phyloP scores from a whole-genome alignment of 2,888 invertebrate genomes.

The Cerceris rybyensis region DNA sequence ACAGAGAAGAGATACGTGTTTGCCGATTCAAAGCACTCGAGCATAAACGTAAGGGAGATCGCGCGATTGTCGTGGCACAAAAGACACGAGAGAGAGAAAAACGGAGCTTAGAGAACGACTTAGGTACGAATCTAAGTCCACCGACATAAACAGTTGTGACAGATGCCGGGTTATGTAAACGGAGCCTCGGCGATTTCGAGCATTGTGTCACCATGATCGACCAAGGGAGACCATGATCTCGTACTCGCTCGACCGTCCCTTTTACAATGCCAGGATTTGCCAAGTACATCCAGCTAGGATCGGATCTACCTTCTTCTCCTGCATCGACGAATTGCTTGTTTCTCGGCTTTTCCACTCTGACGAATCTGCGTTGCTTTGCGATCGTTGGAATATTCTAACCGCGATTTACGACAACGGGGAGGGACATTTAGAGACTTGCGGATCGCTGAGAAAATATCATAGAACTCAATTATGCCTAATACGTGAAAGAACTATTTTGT shows the following conservation, averaged over 20 bases:
- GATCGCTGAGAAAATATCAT: no score
- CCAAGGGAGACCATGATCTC: slow-evolving; percentile 16
- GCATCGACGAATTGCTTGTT: no score
- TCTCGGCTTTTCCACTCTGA: no score
- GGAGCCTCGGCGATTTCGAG: slow-evolving; percentile 62
- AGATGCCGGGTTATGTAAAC: slow-evolving; percentile 78
- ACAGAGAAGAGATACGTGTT: slow-evolving; percentile 56
- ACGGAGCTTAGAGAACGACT: slow-evolving; percentile 54
- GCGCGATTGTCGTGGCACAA: slow-evolving; percentile 61
- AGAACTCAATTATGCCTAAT: no score
- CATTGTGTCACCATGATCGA: slow-evolving; percentile 68
- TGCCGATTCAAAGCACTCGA: slow-evolving; percentile 70
- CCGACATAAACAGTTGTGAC: slow-evolving; percentile 77
- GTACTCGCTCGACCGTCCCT: slow-evolving; percentile 65
- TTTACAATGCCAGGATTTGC: slow-evolving; percentile 74
- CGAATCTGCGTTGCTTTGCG: no score
- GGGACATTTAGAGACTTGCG: no score
- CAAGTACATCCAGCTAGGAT: slow-evolving; percentile 57
- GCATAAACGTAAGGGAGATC: slow-evolving; percentile 59
- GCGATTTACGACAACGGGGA: no score
- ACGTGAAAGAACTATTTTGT: no score
- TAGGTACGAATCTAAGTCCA: slow-evolving; percentile 65
- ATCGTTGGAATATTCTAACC: no score
- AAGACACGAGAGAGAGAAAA: slow-evolving; percentile 49
- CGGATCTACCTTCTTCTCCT: not conserved